Evolutionary conservation across 2,797 vertebrate species (phyloP).

Genomic region (Pachyuromys duprasi): DNA sequence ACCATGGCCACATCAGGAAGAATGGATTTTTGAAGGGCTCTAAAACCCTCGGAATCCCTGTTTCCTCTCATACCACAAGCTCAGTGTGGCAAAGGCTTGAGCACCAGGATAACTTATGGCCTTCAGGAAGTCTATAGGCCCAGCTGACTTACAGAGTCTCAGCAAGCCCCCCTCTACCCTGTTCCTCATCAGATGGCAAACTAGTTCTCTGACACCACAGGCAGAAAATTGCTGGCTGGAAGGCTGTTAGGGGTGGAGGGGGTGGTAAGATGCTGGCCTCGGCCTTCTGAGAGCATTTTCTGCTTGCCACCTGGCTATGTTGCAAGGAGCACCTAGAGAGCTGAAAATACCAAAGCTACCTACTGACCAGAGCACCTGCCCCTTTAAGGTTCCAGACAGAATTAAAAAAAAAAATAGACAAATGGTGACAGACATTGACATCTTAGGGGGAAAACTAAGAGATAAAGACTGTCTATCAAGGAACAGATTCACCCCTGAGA

Average conservation of each 20-base stretch:
- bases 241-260: not conserved
- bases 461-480: not conserved
- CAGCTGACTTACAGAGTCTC: not conserved
- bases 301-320: not conserved
- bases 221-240: not conserved
- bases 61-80: not conserved
- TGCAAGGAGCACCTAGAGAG: not conserved
- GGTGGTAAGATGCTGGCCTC: not conserved
- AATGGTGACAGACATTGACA: not conserved
- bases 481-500: not conserved
- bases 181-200: no score
- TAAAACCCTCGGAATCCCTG: accelerated
- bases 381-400: not conserved
- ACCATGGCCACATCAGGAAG: not conserved
- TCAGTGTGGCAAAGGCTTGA: not conserved
- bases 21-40: not conserved
- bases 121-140: not conserved
- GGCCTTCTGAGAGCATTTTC: not conserved
- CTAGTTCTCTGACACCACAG: no score
- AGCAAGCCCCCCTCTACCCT: not conserved
- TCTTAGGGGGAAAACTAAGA: not conserved
- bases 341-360: no score
- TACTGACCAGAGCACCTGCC: not conserved
- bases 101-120: accelerated
- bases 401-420: accelerated